phyloP scores from a whole-genome alignment of 2,888 invertebrate genomes.

The Physocephala rufipes region DNA sequence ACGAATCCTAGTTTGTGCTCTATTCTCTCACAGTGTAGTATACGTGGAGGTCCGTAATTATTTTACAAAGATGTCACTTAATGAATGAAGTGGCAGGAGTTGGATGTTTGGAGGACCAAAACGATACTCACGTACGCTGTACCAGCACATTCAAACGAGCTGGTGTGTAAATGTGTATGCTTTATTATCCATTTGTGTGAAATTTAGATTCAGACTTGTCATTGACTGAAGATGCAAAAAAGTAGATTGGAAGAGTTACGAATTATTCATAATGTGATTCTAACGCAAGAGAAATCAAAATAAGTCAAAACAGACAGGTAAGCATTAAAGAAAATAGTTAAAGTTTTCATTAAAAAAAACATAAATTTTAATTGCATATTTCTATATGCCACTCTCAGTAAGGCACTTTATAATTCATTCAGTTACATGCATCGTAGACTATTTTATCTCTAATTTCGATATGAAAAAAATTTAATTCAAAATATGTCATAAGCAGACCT shows the following conservation, averaged over 20 bases:
- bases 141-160: too few relatives aligned
- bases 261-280: background rate
- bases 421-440: too few relatives aligned
- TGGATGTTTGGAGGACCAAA: too few relatives aligned
- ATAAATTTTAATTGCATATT: background rate
- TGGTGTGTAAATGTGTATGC: too few relatives aligned
- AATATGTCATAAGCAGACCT: too few relatives aligned
- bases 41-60: constrained; percentile 51
- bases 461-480: too few relatives aligned
- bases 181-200: background rate
- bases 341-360: background rate
- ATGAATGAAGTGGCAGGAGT: background rate
- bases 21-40: background rate
- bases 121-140: too few relatives aligned
- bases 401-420: too few relatives aligned
- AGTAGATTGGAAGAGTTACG: background rate
- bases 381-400: background rate
- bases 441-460: too few relatives aligned
- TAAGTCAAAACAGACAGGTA: background rate
- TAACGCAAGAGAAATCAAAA: background rate
- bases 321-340: background rate
- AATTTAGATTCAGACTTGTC: too few relatives aligned
- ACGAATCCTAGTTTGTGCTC: background rate
- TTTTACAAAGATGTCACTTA: constrained; percentile 61
- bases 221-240: constrained; percentile 7